These are phyloP conservation scores for Doryteuthis pealeii DNA, from an alignment of 1,140 invertebrate genomes.

Conservation along the genomic window DNA sequence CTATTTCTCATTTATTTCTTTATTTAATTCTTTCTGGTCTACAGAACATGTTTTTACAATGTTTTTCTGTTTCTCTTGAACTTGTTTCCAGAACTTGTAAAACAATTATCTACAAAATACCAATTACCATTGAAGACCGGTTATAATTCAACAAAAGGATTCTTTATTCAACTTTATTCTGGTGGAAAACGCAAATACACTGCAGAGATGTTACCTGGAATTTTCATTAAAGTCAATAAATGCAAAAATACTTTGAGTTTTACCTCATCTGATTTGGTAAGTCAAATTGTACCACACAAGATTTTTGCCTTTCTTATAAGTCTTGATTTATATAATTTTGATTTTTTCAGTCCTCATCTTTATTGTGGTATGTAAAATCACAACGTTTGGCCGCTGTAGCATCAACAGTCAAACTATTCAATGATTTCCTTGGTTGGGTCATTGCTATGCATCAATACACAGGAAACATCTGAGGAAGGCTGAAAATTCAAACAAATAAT, in stretches of 20 bases:
- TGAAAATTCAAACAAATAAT: too few relatives aligned
- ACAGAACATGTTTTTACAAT: too few relatives aligned
- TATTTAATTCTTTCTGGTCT: too few relatives aligned
- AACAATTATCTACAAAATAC: constrained; percentile 68
- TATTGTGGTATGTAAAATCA: too few relatives aligned
- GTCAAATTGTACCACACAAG: constrained; percentile 6
- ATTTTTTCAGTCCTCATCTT: too few relatives aligned
- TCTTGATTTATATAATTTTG: too few relatives aligned
- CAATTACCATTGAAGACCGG: constrained; percentile 69
- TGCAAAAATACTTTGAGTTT: constrained; percentile 69
- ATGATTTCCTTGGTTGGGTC: too few relatives aligned
- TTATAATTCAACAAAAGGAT: constrained; percentile 72
- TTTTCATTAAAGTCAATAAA: constrained; percentile 68
- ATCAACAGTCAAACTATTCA: too few relatives aligned
- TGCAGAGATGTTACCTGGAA: constrained; percentile 66
- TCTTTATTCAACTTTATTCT: constrained; percentile 71
- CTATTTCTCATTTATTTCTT: too few relatives aligned
- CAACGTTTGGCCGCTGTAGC: too few relatives aligned
- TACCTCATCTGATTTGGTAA: constrained; percentile 76
- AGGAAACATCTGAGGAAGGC: too few relatives aligned
- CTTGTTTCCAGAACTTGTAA: constrained; percentile 63
- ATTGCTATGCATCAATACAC: too few relatives aligned
- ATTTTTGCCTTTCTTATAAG: neutral
- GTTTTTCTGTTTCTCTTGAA: neutral
- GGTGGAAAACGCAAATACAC: constrained; percentile 44